Conservation (phyloP, 2,113 vertebrate genomes). For the Ochotona princeps region DNA sequence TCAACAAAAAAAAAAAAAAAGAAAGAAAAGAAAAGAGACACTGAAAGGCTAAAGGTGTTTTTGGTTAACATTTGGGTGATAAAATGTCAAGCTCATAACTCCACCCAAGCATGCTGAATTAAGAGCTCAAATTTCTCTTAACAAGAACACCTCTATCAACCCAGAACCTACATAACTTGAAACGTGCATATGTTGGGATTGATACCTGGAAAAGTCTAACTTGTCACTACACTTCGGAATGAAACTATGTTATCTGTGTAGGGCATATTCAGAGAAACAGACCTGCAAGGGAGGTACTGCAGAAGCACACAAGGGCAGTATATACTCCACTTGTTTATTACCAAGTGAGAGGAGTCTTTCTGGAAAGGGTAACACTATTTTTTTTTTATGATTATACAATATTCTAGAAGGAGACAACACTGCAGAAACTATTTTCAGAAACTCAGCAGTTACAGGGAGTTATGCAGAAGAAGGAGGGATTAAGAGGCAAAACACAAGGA, state of each 20-base stretch:
- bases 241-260: neutral
- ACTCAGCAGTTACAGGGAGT: neutral
- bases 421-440: neutral
- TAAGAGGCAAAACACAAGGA: neutral
- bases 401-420: neutral
- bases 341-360: neutral
- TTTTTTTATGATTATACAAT: neutral
- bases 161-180: neutral
- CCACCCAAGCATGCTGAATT: neutral
- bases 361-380: neutral
- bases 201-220: neutral
- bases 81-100: neutral
- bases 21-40: neutral
- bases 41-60: neutral
- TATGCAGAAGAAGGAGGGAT: neutral
- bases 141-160: neutral
- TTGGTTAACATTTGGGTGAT: neutral
- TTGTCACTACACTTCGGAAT: neutral
- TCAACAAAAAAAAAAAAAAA: no score
- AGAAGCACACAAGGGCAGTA: neutral
- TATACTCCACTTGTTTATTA: rapidly evolving
- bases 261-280: neutral
- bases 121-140: neutral
- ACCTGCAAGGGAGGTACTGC: neutral
- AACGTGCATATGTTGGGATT: neutral